A percentile compares a stretch with the other conserved stretches of the same genome.
These are phyloP conservation scores for Leptopterna dolabrata DNA, from an alignment of 2,888 invertebrate genomes.

Conservation along the genomic window DNA sequence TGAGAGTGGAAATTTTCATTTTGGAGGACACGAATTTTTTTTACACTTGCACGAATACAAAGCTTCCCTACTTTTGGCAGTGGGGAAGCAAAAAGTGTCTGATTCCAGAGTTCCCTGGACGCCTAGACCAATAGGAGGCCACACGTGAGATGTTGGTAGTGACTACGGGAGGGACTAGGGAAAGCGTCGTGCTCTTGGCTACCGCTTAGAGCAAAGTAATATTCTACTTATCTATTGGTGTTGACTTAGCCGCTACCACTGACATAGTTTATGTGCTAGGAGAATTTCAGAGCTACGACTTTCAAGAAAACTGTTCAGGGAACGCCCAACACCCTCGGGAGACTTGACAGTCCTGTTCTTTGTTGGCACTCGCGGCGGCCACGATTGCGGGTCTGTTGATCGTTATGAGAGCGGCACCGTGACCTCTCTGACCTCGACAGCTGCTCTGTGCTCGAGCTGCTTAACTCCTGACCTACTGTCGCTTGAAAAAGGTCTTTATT, in stretches of 20 bases:
- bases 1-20: too few species aligned
- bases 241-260: neutral
- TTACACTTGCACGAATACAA: too few species aligned
- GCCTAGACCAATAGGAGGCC: neutral
- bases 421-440: conserved; percentile 33
- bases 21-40: too few species aligned
- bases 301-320: neutral
- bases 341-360: conserved; percentile 7
- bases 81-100: too few species aligned
- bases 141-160: neutral
- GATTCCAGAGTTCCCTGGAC: neutral
- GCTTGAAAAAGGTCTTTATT: neutral
- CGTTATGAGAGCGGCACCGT: conserved; percentile 30
- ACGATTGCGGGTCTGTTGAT: conserved; percentile 11
- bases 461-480: conserved; percentile 21
- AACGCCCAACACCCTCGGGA: neutral
- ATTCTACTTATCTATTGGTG: neutral
- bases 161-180: neutral
- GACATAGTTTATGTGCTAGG: neutral
- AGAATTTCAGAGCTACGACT: neutral
- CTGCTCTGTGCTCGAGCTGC: conserved; percentile 11
- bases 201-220: neutral
- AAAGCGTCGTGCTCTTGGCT: neutral
- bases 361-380: conserved; percentile 5
- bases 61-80: too few species aligned